Evolutionary conservation across 2,888 invertebrate genomes (phyloP).

Genomic region (Rotaria macrura): DNA sequence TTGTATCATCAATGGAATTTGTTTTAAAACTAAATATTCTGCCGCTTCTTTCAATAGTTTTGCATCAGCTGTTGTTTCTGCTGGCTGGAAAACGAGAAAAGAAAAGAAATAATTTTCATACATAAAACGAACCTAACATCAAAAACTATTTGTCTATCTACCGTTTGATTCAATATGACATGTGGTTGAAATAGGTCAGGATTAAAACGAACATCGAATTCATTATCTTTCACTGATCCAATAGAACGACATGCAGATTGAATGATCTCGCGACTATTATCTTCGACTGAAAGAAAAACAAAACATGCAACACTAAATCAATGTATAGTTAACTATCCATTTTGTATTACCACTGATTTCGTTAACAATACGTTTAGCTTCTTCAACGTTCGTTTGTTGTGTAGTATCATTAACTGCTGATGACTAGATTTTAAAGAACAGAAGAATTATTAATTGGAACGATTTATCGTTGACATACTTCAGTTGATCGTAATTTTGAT

Average conservation of each 20-base stretch:
- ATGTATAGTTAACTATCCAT: background rate
- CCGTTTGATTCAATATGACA: slow-evolving; percentile 68
- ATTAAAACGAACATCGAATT: slow-evolving; percentile 93
- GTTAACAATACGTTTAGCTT: slow-evolving; percentile 80
- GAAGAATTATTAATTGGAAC: no score
- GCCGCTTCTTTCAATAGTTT: slow-evolving; percentile 86
- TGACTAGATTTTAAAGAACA: no score
- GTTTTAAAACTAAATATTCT: slow-evolving; percentile 78
- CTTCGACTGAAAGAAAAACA: slow-evolving; percentile 59
- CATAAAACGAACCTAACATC: background rate
- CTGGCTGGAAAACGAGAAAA: slow-evolving; percentile 47
- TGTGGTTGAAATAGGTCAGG: slow-evolving; percentile 93
- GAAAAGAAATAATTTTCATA: slow-evolving; percentile 21
- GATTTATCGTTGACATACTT: background rate
- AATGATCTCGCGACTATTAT: slow-evolving; percentile 71
- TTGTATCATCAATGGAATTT: slow-evolving; percentile 72
- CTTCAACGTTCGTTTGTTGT: slow-evolving; percentile 56
- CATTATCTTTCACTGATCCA: slow-evolving; percentile 82
- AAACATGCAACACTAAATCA: background rate
- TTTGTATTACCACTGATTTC: slow-evolving; percentile 73
- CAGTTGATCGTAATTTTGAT: slow-evolving; percentile 27
- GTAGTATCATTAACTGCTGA: background rate
- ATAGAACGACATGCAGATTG: slow-evolving; percentile 78
- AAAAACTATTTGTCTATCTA: no score
- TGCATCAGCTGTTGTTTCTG: slow-evolving; percentile 67